phyloP scores from a whole-genome alignment of 2,888 invertebrate species.

The Pristionchus entomophagus region DNA sequence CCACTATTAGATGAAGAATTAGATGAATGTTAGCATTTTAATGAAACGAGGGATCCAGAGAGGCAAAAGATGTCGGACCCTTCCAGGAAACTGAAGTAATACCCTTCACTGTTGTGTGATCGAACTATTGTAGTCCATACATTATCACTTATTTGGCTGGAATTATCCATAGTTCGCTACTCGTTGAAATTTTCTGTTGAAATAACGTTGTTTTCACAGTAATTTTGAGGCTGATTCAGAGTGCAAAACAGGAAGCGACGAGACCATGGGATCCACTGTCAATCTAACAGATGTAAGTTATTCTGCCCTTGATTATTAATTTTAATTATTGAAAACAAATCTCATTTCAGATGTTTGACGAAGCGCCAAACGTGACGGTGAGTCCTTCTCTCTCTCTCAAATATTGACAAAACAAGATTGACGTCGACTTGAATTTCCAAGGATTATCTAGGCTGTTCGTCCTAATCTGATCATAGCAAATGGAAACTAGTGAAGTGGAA shows the following conservation, averaged over 20 bases:
- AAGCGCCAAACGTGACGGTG: slow-evolving; percentile 9
- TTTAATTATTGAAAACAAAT: background rate
- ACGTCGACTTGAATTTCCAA: background rate
- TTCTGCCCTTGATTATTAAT: background rate
- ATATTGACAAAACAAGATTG: background rate
- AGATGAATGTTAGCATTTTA: too few relatives aligned
- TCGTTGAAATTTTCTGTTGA: too few relatives aligned
- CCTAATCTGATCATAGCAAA: background rate
- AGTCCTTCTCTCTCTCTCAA: background rate
- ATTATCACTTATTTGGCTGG: too few relatives aligned
- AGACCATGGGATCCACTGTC: background rate
- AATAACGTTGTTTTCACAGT: too few relatives aligned
- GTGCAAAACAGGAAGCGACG: background rate
- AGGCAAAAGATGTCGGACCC: too few relatives aligned
- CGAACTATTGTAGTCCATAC: too few relatives aligned
- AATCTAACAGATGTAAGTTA: background rate
- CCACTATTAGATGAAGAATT: too few relatives aligned
- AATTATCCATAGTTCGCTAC: too few relatives aligned
- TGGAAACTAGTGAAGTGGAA: background rate
- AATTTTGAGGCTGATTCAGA: too few relatives aligned
- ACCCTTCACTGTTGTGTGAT: too few relatives aligned
- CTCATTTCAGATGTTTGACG: background rate
- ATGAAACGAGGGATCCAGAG: too few relatives aligned
- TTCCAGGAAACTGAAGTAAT: too few relatives aligned
- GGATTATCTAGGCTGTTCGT: background rate